phyloP scores from a whole-genome alignment of 2,888 invertebrate species.

The Tetheella fluctuosa region DNA sequence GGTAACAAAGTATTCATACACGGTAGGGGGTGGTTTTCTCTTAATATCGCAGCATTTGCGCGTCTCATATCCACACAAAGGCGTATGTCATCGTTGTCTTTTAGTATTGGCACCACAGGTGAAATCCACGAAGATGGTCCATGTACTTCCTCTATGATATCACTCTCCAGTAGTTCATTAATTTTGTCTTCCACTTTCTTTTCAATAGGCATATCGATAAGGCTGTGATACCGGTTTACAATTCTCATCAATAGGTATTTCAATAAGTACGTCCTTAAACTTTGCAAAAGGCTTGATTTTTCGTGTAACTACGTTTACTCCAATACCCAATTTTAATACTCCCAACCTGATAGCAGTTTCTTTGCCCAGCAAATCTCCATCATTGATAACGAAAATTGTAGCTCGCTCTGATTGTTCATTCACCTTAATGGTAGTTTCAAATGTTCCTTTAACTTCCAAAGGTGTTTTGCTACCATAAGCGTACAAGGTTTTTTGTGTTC shows the following conservation, averaged over 20 bases:
- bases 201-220: conserved; percentile 19
- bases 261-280: conserved; percentile 19
- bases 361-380: conserved; percentile 27
- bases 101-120: conserved; percentile 34
- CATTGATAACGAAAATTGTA: conserved; percentile 25
- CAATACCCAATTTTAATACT: conserved; percentile 22
- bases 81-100: conserved; percentile 31
- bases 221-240: conserved; percentile 22
- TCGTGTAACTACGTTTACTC: conserved; percentile 14
- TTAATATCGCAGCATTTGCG: conserved; percentile 32
- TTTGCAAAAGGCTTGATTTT: conserved; percentile 31
- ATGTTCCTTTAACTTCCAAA: conserved; percentile 23
- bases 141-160: conserved; percentile 34
- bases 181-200: conserved; percentile 29
- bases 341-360: conserved; percentile 21
- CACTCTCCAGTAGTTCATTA: conserved; percentile 23
- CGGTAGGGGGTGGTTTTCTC: conserved; percentile 42
- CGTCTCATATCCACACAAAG: conserved; percentile 44
- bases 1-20: conserved; percentile 36
- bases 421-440: conserved; percentile 20
- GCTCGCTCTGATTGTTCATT: conserved; percentile 10
- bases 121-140: conserved; percentile 32
- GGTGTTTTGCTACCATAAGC: conserved; percentile 29
- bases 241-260: conserved; percentile 19
- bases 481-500: conserved; percentile 24